Percentiles rank a stretch among this genome's conserved stretches.
phyloP scores from a whole-genome alignment of 2,113 vertebrate genomes.

The Martes martes region DNA sequence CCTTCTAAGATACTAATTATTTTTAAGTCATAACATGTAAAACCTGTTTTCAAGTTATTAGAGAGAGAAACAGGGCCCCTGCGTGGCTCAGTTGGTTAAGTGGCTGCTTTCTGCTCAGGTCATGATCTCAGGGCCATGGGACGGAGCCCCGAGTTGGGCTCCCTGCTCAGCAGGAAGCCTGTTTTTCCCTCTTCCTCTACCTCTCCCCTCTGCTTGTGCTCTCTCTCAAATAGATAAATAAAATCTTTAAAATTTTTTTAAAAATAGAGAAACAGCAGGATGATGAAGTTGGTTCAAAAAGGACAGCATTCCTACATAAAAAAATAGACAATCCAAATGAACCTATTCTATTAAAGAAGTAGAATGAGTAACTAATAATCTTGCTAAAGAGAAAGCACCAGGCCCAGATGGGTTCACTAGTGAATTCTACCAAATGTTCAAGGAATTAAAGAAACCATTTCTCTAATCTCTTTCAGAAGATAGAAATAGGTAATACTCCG shows the following conservation, averaged over 20 bases:
- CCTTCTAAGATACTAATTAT: neutral
- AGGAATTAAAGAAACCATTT: neutral
- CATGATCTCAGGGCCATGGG: neutral
- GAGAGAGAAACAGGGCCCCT: neutral
- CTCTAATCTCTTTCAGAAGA: neutral
- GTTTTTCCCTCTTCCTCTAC: neutral
- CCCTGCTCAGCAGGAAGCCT: neutral
- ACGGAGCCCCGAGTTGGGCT: fast-evolving
- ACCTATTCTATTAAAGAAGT: neutral
- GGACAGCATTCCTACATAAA: neutral
- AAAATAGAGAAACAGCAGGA: neutral
- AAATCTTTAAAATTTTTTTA: neutral
- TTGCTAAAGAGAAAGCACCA: neutral
- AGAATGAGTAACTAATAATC: neutral
- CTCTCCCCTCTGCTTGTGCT: neutral
- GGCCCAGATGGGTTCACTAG: neutral
- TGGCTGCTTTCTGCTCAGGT: neutral
- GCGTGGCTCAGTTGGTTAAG: neutral
- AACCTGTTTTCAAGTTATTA: neutral
- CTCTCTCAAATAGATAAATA: neutral
- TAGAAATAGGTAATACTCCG: neutral
- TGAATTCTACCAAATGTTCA: neutral
- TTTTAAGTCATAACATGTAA: neutral
- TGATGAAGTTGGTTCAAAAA: neutral
- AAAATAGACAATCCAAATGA: neutral